Base-by-base conservation (phyloP, 1,140 invertebrate species). In the Caenorhabditis remanei region DNA sequence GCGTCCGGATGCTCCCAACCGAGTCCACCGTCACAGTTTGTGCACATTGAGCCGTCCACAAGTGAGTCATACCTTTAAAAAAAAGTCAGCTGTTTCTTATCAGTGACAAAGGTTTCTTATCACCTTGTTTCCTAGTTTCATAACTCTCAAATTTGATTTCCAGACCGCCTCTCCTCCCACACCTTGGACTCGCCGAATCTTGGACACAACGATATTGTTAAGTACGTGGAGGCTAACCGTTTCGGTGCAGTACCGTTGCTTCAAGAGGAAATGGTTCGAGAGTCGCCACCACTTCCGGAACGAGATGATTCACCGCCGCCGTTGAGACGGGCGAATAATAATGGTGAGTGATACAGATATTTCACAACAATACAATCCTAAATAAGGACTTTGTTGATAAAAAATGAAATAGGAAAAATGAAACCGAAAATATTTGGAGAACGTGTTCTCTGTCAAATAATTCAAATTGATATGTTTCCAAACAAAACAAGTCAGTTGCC, bases 271-370 rank as follows among this genome's bases (percentile, higher is more conserved):
- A 93, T 92, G 86, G 83, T 92, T 40, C 46, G 91, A 50, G 91
- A 92, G 85, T 92, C 91, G 16, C 91, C 91, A 16, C 91, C 91
- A 50, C 67, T 92, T 19, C 91, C 92, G 19, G 92, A 92, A 56
- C 67, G 90, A 46, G 89, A 92, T 86, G 90, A 92, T 71, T 92
- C 91, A 16, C 91, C 92, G 11, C 91, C 91, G 6, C 92, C 91
- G 14, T 88, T 92, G 32, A 87, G 90, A 83, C 71, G 90, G 46
- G 89, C 90, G 46, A 85, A 88, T n/a, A 89, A 90, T 84, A 82
- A 84, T 48, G 89, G 87, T 21, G 88, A 87, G 71, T 88, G 88
- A 91, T 40, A 3, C 0, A 14, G 0, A 56, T n/a, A 14, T 7
- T 21, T 3, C 19, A 85, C 11, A n/a, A n/a, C n/a, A n/a, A n/a